Evolutionary conservation across 1,140 invertebrate genomes (phyloP), one percentile per base, ranked within the genome.

Genomic region (Orchesella cincta): DNA sequence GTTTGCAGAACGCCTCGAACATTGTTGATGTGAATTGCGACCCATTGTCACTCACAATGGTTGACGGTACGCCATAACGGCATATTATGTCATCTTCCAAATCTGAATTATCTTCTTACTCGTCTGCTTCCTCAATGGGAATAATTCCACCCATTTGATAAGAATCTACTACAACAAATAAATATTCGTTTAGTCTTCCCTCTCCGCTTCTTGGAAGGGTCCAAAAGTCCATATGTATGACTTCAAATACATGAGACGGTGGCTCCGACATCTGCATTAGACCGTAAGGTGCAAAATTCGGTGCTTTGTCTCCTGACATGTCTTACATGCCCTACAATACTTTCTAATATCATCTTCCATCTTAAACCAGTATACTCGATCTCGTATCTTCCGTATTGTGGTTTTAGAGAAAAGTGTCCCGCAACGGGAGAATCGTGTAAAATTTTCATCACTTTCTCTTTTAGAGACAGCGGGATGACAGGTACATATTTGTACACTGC

Each of bases 261-360:
- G 39, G 33, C 2, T 26, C 20, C 16, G 28, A 12, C 12, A 18
- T 3, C 39, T 46, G 16, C n/a, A 74, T 18, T 1, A 67, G 33
- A 18, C 76, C 76, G 26, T 57, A 29, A 16, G 26, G 1, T 72
- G 76, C 39, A 64, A 39, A 23, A 16, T 34, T 35, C 29, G 28
- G 26, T 20, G 31, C 31, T 75, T 78, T 78, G 2, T 14, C 34
- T 54, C 52, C 36, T 76, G 74, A 64, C 78, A 79, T 0, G 31
- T 76, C 14, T 73, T 31, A 46, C 78, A 79, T 0, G 64, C 51
- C 31, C 73, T 36, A 16, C 71, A 39, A 71, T 79, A 79, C 3
- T 76, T 1, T 14, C n/a, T 5, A 14, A 79, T 76, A 33, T 79
- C 74, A 18, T 75, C 67, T 26, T 76, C 76, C 78, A 79, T 79